Evolutionary conservation across 2,113 vertebrate species (phyloP).

Genomic region (Ginglymostoma cirratum): DNA sequence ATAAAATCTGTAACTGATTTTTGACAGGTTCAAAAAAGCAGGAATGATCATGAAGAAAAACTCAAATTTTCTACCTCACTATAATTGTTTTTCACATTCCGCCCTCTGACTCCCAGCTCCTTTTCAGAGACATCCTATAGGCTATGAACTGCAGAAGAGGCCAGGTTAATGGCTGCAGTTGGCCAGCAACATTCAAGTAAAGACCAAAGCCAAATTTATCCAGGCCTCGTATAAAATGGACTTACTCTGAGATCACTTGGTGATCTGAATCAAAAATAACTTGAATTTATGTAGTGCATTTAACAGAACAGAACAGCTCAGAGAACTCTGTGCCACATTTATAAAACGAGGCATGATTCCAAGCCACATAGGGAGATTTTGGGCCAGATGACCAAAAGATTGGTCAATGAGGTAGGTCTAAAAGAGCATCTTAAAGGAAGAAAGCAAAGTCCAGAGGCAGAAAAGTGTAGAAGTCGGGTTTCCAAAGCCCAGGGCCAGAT

Average conservation of each 20-base stretch:
- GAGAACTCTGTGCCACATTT: too few species aligned
- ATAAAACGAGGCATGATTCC: too few species aligned
- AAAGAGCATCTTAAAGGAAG: not conserved
- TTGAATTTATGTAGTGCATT: not conserved
- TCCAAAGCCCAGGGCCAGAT: not conserved
- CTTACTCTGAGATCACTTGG: not conserved
- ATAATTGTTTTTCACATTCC: not conserved
- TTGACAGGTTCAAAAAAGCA: not conserved
- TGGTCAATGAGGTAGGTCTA: not conserved
- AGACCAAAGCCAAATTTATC: not conserved
- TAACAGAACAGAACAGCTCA: not conserved
- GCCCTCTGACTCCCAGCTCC: not conserved
- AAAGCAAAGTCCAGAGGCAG: not conserved
- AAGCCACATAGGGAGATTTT: not conserved
- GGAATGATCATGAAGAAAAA: not conserved
- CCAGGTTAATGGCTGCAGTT: not conserved
- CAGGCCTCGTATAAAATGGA: too few species aligned
- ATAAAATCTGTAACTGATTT: not conserved
- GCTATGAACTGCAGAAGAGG: not conserved
- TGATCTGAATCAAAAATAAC: not conserved
- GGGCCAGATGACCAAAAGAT: not conserved
- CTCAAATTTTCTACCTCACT: not conserved
- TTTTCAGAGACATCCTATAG: not conserved
- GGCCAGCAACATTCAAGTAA: not conserved
- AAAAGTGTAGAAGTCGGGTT: too few species aligned